Evolutionary conservation across 2,888 invertebrate genomes (phyloP).

Genomic region (Tuberolachnus salignus): DNA sequence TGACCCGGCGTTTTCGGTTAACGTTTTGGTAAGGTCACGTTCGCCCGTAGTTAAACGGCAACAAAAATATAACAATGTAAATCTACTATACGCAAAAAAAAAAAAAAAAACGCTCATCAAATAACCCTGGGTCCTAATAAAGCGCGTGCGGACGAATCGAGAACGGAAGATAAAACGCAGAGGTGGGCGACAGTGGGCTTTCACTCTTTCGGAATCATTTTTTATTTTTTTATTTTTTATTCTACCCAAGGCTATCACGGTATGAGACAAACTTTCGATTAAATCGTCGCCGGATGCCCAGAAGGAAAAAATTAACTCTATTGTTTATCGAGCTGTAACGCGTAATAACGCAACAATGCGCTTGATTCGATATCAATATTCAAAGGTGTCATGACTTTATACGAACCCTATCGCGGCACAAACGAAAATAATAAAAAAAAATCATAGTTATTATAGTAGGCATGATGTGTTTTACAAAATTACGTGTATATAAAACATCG

Average conservation of each 20-base stretch:
- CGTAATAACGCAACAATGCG: not conserved
- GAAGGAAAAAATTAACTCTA: not conserved
- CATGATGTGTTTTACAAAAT: no score
- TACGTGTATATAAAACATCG: no score
- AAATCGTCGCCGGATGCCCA: not conserved
- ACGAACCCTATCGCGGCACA: not conserved
- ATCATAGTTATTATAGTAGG: no score
- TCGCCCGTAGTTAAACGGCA: not conserved
- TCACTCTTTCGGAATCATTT: slow-evolving; percentile 6
- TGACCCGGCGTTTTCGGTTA: not conserved
- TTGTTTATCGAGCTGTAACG: slow-evolving; percentile 4
- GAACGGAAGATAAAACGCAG: slow-evolving; percentile 2
- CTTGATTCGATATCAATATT: not conserved
- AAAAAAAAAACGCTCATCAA: slow-evolving; percentile 2
- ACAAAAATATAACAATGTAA: not conserved
- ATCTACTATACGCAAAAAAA: not conserved
- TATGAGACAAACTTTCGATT: slow-evolving; percentile 16
- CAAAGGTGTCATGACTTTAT: not conserved
- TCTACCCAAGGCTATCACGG: slow-evolving; percentile 14
- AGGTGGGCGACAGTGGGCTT: slow-evolving; percentile 28
- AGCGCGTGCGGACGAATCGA: not conserved
- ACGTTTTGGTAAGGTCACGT: not conserved
- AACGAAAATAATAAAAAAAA: no score
- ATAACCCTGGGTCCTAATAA: slow-evolving; percentile 32
- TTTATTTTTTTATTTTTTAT: not conserved